Evolutionary conservation across 2,888 invertebrate genomes (phyloP).

Genomic region (Corbicula japonica): DNA sequence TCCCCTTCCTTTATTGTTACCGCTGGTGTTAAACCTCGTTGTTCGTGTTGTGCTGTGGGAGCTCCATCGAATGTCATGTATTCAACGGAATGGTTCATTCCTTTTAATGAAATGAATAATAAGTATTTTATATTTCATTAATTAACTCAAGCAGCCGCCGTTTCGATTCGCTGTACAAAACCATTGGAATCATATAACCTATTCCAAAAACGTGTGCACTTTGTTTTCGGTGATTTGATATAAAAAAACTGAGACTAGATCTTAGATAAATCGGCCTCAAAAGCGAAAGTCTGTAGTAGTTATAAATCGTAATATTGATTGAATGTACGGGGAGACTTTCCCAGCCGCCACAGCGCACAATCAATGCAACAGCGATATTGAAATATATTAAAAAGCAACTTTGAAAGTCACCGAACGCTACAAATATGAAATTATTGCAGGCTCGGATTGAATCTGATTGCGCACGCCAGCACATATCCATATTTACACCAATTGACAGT

Average conservation of each 20-base stretch:
- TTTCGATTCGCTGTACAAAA: neutral
- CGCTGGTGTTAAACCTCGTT: slow-evolving; percentile 66
- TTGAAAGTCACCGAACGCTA: too few relatives aligned
- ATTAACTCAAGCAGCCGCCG: neutral
- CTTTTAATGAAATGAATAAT: slow-evolving; percentile 31
- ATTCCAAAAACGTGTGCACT: neutral
- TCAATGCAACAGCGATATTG: too few relatives aligned
- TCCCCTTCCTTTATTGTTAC: slow-evolving; percentile 59
- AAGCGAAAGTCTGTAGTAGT: too few relatives aligned
- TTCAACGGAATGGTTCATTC: slow-evolving; percentile 64
- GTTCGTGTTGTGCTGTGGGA: slow-evolving; percentile 25
- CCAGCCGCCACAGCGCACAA: too few relatives aligned
- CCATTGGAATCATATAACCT: neutral
- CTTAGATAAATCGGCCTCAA: neutral
- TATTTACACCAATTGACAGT: too few relatives aligned
- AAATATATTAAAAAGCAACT: too few relatives aligned
- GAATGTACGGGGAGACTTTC: too few relatives aligned
- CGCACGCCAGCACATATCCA: too few relatives aligned
- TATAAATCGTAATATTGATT: too few relatives aligned
- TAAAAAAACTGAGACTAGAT: neutral
- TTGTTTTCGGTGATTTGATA: neutral
- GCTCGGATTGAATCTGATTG: too few relatives aligned
- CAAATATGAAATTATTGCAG: too few relatives aligned
- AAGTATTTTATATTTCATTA: neutral
- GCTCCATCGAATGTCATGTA: slow-evolving; percentile 69